phyloP scores from a whole-genome alignment of 2,797 vertebrate species.

The Linurgus olivaceus region DNA sequence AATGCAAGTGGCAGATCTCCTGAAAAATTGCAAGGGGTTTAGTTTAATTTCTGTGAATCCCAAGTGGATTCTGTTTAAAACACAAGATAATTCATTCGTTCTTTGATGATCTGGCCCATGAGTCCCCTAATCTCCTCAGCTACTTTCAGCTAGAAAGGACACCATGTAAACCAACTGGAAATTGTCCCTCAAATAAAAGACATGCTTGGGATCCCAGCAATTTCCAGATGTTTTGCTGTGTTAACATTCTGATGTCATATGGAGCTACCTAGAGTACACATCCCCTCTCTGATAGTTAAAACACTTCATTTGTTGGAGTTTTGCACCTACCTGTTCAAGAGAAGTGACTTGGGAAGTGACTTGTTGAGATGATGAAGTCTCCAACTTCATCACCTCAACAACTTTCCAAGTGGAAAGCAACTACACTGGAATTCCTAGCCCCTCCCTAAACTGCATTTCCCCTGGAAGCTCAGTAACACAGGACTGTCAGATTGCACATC shows the following conservation, averaged over 20 bases:
- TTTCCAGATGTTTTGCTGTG: background rate
- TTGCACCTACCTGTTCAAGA: background rate
- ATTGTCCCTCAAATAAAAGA: background rate
- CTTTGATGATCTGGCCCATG: background rate
- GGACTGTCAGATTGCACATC: background rate
- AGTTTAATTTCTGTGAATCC: constrained; percentile 10
- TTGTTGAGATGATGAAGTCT: background rate
- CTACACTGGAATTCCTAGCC: background rate
- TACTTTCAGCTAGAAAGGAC: background rate
- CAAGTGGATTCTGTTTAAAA: constrained; percentile 20
- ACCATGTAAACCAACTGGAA: background rate
- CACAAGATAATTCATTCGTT: background rate
- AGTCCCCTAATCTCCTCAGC: background rate
- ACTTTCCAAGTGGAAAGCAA: background rate
- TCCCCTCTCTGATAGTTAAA: background rate
- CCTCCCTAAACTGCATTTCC: background rate
- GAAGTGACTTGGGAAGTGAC: background rate
- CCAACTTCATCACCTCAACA: background rate
- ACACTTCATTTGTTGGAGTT: background rate
- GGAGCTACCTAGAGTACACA: background rate
- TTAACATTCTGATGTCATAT: background rate
- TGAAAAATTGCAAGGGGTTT: constrained; percentile 9
- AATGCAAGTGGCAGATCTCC: background rate
- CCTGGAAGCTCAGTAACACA: background rate
- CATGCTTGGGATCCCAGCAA: background rate